phyloP scores from a whole-genome alignment of 2,888 invertebrate genomes.

The Ashinkailepas kermadecensis region DNA sequence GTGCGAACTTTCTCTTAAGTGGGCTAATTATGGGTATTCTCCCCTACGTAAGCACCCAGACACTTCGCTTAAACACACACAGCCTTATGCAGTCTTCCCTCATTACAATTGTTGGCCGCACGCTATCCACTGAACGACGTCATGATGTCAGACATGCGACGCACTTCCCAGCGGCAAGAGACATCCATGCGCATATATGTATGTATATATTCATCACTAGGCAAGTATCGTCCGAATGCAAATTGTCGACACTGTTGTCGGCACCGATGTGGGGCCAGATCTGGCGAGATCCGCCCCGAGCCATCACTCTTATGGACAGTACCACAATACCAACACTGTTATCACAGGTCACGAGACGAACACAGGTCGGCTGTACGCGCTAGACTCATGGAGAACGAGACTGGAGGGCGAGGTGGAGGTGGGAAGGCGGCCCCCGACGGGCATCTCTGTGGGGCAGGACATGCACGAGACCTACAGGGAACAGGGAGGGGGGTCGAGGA shows the following conservation, averaged over 20 bases:
- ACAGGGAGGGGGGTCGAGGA: neutral
- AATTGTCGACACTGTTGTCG: too few species aligned
- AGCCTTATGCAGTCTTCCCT: too few species aligned
- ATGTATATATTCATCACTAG: constrained; percentile 12
- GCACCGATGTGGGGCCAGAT: too few species aligned
- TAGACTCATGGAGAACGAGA: neutral
- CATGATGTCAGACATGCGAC: too few species aligned
- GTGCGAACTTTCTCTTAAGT: too few species aligned
- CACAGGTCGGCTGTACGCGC: neutral
- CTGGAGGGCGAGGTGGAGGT: neutral
- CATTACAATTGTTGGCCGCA: too few species aligned
- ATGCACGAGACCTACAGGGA: neutral
- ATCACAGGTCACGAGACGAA: constrained; percentile 1
- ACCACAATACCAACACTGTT: constrained; percentile 7
- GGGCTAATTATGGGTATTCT: too few species aligned
- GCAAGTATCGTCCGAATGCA: neutral
- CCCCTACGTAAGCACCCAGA: too few species aligned
- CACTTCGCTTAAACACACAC: too few species aligned
- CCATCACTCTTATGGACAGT: neutral
- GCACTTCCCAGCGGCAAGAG: too few species aligned
- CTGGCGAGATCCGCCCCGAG: neutral
- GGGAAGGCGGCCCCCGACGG: neutral
- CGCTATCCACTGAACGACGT: too few species aligned
- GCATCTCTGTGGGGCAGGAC: neutral
- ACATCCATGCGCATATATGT: neutral